These are phyloP conservation scores for Caenorhabditis doughertyi DNA, from an alignment of 2,888 invertebrate species.

Conservation along the genomic window DNA sequence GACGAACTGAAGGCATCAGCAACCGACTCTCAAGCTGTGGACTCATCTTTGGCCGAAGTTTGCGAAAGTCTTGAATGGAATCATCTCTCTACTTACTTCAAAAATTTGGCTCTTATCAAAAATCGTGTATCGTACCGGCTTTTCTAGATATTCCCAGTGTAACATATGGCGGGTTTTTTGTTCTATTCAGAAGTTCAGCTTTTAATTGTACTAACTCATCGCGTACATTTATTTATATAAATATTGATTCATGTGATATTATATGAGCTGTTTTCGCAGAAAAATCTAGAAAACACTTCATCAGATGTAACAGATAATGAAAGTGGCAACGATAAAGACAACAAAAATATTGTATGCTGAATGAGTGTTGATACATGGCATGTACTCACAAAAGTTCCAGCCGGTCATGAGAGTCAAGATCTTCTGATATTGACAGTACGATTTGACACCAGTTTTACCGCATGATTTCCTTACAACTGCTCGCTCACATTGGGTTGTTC, in stretches of 20 bases:
- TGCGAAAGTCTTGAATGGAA: conserved; percentile 88
- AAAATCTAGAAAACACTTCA: too few relatives aligned
- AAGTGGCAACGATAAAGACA: background rate
- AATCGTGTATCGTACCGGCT: conserved; percentile 88
- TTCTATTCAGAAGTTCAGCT: background rate
- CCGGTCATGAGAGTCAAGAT: conserved; percentile 56
- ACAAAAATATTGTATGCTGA: background rate
- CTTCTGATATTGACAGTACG: conserved; percentile 57
- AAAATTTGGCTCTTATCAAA: conserved; percentile 86
- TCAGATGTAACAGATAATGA: background rate
- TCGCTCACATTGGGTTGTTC: conserved; percentile 58
- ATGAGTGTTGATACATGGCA: conserved; percentile 39
- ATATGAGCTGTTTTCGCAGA: too few relatives aligned
- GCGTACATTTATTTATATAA: conserved; percentile 5
- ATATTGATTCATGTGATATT: too few relatives aligned
- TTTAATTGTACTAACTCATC: background rate
- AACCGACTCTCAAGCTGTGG: conserved; percentile 65
- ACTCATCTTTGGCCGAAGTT: conserved; percentile 72
- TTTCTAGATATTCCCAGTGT: conserved; percentile 84
- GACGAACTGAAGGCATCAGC: conserved; percentile 86
- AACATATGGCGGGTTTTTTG: conserved; percentile 9
- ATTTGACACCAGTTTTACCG: conserved; percentile 30
- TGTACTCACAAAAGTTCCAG: conserved; percentile 37
- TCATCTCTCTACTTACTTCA: conserved; percentile 86
- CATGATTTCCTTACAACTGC: conserved; percentile 59